Evolutionary conservation across 1,140 invertebrate species (phyloP).

Genomic region (Brachionus paranguensis): DNA sequence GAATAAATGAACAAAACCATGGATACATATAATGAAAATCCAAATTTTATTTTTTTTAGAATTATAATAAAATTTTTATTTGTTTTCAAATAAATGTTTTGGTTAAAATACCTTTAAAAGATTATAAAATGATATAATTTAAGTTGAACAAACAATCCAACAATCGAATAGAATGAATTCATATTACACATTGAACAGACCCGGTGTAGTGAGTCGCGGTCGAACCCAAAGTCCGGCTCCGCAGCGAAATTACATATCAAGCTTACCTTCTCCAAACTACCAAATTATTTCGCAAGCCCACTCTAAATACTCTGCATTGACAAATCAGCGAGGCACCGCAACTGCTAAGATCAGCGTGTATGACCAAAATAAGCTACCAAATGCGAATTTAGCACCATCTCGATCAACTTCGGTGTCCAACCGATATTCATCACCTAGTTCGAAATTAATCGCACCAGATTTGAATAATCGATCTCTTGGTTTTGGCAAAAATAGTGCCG

Average conservation of each 20-base stretch:
- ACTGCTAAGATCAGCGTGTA: background rate
- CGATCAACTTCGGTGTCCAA: background rate
- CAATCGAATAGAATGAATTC: background rate
- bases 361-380: background rate
- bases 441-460: background rate
- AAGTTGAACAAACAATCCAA: background rate
- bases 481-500: background rate
- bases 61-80: background rate
- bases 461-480: background rate
- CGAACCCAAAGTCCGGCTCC: constrained; percentile 9
- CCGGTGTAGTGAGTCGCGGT: background rate
- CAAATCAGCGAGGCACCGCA: background rate
- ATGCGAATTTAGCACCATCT: background rate
- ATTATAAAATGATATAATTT: background rate
- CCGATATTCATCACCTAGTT: background rate
- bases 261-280: background rate
- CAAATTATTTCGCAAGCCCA: background rate
- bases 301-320: background rate
- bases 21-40: background rate
- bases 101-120: background rate
- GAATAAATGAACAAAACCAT: background rate
- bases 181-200: background rate
- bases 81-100: background rate
- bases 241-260: background rate
- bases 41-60: background rate